Evolutionary conservation across 2,113 vertebrate genomes (phyloP).

Genomic region (Xiphias gladius): DNA sequence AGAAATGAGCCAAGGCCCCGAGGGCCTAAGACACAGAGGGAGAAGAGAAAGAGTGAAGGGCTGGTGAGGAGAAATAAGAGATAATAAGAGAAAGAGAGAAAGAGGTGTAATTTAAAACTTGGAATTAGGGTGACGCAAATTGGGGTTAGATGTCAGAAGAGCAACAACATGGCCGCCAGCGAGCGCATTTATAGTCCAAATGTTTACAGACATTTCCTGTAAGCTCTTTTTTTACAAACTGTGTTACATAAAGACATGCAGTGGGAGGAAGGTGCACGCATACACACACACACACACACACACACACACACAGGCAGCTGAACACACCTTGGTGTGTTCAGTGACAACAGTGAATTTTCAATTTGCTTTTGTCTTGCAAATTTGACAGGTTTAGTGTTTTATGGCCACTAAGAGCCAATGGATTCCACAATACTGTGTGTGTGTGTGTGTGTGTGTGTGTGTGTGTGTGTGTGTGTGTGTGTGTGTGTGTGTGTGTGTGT

Average conservation of each 20-base stretch:
- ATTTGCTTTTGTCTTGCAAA: too few relatives aligned
- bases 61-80: conserved; percentile 15
- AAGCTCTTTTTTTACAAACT: conserved; percentile 12
- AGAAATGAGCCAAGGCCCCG: conserved; percentile 28
- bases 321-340: too few relatives aligned
- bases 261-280: neutral
- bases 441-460: too few relatives aligned
- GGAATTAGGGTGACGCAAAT: conserved; percentile 60
- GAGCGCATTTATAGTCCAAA: conserved; percentile 9
- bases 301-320: too few relatives aligned
- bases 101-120: conserved; percentile 63
- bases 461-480: too few relatives aligned
- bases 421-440: too few relatives aligned
- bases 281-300: neutral
- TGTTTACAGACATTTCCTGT: conserved; percentile 30
- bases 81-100: conserved; percentile 11
- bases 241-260: conserved; percentile 30
- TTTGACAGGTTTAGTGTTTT: too few relatives aligned
- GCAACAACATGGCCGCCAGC: conserved; percentile 46
- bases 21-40: conserved; percentile 23
- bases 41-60: conserved; percentile 15
- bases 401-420: too few relatives aligned
- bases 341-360: too few relatives aligned
- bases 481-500: too few relatives aligned
- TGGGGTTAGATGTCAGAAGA: conserved; percentile 60